phyloP scores from a whole-genome alignment of 2,797 vertebrate species.

The Alcedo quadribrachys region DNA sequence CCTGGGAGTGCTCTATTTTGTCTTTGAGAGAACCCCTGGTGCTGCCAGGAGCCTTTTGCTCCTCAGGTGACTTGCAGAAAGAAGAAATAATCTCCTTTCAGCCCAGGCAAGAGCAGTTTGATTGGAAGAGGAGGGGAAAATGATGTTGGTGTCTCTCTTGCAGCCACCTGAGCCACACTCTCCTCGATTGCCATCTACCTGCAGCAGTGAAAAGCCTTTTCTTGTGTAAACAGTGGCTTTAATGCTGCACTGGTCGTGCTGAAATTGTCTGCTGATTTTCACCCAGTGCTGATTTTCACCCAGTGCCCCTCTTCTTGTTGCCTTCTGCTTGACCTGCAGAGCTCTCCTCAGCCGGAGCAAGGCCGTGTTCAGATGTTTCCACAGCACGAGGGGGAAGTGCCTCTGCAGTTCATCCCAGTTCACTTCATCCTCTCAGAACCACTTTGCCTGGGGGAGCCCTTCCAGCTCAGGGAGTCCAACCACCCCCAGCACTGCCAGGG shows the following conservation, averaged over 20 bases:
- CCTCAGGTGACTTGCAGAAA: not conserved
- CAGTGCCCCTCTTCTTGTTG: not conserved
- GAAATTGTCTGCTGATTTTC: no score
- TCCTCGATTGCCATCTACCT: not conserved
- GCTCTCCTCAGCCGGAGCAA: no score
- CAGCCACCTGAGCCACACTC: rapidly evolving
- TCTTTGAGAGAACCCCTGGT: no score
- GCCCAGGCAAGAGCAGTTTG: not conserved
- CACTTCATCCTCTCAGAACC: no score
- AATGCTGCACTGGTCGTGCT: not conserved
- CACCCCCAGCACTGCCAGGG: not conserved
- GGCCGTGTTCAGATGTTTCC: not conserved
- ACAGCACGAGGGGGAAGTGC: not conserved
- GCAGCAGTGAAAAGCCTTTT: not conserved
- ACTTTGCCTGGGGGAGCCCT: not conserved
- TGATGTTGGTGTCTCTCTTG: rapidly evolving
- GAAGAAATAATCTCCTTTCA: not conserved
- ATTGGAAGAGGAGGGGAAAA: not conserved
- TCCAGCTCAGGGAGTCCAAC: not conserved
- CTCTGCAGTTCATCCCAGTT: not conserved
- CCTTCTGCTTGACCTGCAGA: not conserved
- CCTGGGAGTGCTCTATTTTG: no score
- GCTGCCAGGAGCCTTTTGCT: not conserved
- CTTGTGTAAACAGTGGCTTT: not conserved
- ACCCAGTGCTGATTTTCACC: not conserved